Percentiles rank a stretch among this genome's conserved stretches.
These are phyloP conservation scores for Oxystoma pomonae DNA, from an alignment of 2,888 invertebrate species.

Conservation along the genomic window DNA sequence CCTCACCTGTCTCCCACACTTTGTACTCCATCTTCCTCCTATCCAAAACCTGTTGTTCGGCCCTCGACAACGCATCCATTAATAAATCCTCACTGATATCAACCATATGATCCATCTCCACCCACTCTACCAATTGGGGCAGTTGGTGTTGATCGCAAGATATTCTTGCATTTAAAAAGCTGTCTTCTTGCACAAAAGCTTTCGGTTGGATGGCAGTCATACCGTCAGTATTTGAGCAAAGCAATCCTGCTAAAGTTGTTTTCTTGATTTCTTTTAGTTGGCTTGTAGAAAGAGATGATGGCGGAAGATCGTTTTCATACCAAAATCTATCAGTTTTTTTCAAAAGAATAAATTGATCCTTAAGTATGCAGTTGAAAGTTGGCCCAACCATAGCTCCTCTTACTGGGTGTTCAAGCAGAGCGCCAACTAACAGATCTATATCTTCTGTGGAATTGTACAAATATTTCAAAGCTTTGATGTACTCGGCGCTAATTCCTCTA, in stretches of 20 bases:
- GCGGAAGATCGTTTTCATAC: slow-evolving; percentile 93
- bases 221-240: slow-evolving; percentile 72
- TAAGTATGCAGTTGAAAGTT: slow-evolving; percentile 83
- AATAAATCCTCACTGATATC: slow-evolving; percentile 68
- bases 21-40: slow-evolving; percentile 77
- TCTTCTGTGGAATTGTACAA: slow-evolving; percentile 71
- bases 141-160: slow-evolving; percentile 68
- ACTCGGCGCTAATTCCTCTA: slow-evolving; percentile 54
- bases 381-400: slow-evolving; percentile 79
- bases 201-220: slow-evolving; percentile 76
- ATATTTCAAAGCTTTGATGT: slow-evolving; percentile 60
- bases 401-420: slow-evolving; percentile 72
- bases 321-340: slow-evolving; percentile 89
- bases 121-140: slow-evolving; percentile 69
- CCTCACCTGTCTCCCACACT: slow-evolving; percentile 70
- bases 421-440: slow-evolving; percentile 81
- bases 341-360: slow-evolving; percentile 75
- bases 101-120: slow-evolving; percentile 61
- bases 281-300: slow-evolving; percentile 72
- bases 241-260: slow-evolving; percentile 70
- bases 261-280: slow-evolving; percentile 80
- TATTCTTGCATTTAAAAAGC: slow-evolving; percentile 74
- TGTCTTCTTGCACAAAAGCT: slow-evolving; percentile 80
- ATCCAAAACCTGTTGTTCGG: slow-evolving; percentile 70
- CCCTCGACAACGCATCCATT: slow-evolving; percentile 71